Evolutionary conservation across 2,797 vertebrate species (phyloP).

Genomic region (Rhabdophis nuchalis): DNA sequence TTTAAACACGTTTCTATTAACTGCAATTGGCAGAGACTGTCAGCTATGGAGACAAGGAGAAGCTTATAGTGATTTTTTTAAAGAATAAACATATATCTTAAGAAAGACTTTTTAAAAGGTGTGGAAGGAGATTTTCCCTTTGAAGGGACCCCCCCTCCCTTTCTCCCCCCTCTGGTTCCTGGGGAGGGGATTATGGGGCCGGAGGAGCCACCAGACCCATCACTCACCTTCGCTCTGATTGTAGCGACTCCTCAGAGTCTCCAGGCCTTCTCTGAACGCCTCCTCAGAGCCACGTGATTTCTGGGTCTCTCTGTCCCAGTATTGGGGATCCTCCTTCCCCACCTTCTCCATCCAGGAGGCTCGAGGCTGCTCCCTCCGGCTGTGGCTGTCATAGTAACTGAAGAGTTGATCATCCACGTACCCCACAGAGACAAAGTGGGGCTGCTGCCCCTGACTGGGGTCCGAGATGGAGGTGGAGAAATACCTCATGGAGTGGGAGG

Average conservation of each 20-base stretch:
- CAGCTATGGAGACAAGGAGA: neutral
- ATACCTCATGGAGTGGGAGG: too few relatives aligned
- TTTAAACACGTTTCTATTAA: neutral
- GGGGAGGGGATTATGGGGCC: neutral
- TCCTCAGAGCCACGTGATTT: rapidly evolving
- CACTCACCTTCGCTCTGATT: too few relatives aligned
- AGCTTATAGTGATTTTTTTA: neutral
- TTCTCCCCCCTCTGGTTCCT: neutral
- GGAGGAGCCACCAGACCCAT: neutral
- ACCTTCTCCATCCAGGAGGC: neutral
- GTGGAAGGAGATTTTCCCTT: neutral
- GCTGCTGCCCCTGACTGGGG: too few relatives aligned
- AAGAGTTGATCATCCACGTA: neutral
- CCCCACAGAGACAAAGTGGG: neutral
- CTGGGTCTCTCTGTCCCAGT: too few relatives aligned
- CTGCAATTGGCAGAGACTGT: neutral
- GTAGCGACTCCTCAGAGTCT: too few relatives aligned
- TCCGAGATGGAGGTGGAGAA: too few relatives aligned
- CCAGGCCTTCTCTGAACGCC: rapidly evolving
- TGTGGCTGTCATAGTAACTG: neutral
- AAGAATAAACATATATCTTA: neutral
- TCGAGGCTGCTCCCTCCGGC: rapidly evolving
- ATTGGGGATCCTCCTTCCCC: neutral
- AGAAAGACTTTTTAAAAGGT: neutral
- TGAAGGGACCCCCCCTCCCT: neutral